Base-by-base conservation (phyloP, 2,113 vertebrate genomes). In the Podocnemis expansa region DNA sequence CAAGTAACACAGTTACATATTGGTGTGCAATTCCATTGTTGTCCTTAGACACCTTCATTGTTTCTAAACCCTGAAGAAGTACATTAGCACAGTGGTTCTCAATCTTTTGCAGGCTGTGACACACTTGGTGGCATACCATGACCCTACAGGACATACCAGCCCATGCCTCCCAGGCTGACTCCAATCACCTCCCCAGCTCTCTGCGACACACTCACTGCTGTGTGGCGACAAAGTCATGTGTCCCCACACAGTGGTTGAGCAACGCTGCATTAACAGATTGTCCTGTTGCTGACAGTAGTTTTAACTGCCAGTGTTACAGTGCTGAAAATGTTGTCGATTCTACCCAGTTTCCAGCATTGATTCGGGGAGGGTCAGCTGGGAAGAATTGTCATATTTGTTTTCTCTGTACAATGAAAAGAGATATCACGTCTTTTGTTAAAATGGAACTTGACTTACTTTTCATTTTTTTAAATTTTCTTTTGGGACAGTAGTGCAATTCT, bases 401-500 rank as follows among this genome's bases (percentile, higher is more conserved):
- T 81, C 1, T 70, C 1, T 89, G 4, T 88, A 54, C 47, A 94
- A 93, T 38, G 27, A 47, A 49, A 63, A 49, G 14, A 5, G 1
- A 54, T 17, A n/a, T 49, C 47, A 41, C 6, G 45, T 85, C 10
- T 87, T 91, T 84, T 56, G 25, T n/a, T 63, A 41, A n/a, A 93
- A n/a, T 51, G 24, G 47, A 81, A 89, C 82, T 83, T 51, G 25
- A 17, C 70, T 82, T 6, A 19, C 29, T 24, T 14, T 58, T 0
- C 16, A 41, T 0, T 1, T 47, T 76, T 87, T 1, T n/a, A n/a
- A 2, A 47, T 16, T 83, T 5, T 8, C 10, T 60, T 73, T 31
- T 41, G 34, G 52, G 83, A 22, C 31, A 79, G 38, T 16, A 51
- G 4, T 24, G 12, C 17, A 34, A 7, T 47, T 89, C 70, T 75